Percentiles rank a stretch among this genome's conserved stretches.
Conservation (phyloP, 2,888 invertebrate genomes). For the Tridacna crocea region DNA sequence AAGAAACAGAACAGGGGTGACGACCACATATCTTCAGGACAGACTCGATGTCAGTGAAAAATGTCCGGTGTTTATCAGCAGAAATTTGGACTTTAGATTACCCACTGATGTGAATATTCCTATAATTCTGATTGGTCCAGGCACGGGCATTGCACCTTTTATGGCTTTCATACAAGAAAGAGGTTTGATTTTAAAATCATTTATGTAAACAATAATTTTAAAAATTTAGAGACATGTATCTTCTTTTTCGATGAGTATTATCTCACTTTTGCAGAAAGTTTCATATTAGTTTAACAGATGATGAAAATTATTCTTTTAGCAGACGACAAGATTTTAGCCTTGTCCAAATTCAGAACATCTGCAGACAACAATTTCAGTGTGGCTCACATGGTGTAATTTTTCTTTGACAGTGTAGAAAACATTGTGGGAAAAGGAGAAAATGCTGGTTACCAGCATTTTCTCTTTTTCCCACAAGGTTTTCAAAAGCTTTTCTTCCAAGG, state of each 20-base stretch:
- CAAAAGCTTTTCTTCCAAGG: no score
- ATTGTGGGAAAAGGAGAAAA: background rate
- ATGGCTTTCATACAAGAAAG: slow-evolving; percentile 90
- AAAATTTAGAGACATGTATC: no score
- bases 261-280: no score
- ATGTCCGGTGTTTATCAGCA: slow-evolving; percentile 74
- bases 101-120: slow-evolving; percentile 85
- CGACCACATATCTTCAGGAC: slow-evolving; percentile 72
- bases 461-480: background rate
- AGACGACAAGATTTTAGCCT: no score
- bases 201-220: no score
- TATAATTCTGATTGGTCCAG: slow-evolving; percentile 95
- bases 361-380: no score
- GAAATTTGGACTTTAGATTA: slow-evolving; percentile 73
- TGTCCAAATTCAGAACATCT: no score
- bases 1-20: slow-evolving; percentile 66
- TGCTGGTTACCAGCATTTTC: slow-evolving; percentile 6
- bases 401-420: background rate
- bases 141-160: slow-evolving; percentile 98
- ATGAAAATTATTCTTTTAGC: no score
- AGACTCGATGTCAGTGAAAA: slow-evolving; percentile 53
- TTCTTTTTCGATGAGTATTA: no score
- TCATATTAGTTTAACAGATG: no score
- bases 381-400: no score
- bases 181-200: slow-evolving; percentile 66